phyloP scores from a whole-genome alignment of 2,888 invertebrate species.

The Ecdyonurus torrentis region DNA sequence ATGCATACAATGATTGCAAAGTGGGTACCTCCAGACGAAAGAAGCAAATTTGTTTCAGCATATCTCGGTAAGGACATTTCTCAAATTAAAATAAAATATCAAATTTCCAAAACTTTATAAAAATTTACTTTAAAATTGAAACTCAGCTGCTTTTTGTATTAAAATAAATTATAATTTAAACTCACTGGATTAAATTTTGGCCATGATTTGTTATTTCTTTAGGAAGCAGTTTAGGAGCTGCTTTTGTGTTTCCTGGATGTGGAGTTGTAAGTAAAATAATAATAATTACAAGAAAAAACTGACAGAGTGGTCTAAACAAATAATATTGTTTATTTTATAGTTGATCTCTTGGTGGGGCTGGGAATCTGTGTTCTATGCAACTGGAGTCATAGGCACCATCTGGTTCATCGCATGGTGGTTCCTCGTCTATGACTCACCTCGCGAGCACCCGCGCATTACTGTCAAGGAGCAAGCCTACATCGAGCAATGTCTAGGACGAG shows the following conservation, averaged over 20 bases:
- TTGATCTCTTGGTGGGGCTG: conserved; percentile 47
- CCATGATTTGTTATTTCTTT: conserved; percentile 14
- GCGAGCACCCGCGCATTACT: conserved; percentile 44
- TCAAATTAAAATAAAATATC: not conserved
- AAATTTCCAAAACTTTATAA: not conserved
- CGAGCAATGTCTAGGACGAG: conserved; percentile 32
- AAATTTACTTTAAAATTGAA: no score
- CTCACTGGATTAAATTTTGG: no score
- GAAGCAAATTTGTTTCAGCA: conserved; percentile 50
- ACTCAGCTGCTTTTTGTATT: no score
- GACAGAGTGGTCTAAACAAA: no score
- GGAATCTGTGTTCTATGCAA: conserved; percentile 53
- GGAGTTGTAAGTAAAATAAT: no score
- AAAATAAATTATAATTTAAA: no score
- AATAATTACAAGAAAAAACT: no score
- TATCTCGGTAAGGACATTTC: conserved; percentile 30
- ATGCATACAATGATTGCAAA: conserved; percentile 63
- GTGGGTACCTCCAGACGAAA: conserved; percentile 69
- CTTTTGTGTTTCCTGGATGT: conserved; percentile 50
- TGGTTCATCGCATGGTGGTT: conserved; percentile 50
- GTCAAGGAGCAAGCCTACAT: conserved; percentile 39
- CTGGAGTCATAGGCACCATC: conserved; percentile 37
- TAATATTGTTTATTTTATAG: no score
- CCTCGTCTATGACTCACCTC: conserved; percentile 44
- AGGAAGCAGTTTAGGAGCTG: conserved; percentile 48